These are phyloP conservation scores for Salarias fasciatus DNA, from an alignment of 2,797 vertebrate genomes.

Conservation along the genomic window DNA sequence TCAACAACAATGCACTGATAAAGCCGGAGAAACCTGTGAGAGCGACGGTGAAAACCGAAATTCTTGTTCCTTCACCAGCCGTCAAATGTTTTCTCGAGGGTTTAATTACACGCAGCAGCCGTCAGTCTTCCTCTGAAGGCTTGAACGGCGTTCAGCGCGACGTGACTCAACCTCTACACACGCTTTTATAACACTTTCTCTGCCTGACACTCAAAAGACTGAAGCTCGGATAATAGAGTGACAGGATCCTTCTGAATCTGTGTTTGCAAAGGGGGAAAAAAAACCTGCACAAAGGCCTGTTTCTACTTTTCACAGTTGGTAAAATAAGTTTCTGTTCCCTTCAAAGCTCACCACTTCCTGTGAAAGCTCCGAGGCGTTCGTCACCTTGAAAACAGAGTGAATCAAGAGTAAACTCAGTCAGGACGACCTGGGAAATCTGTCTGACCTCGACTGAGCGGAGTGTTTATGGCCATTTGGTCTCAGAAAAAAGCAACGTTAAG, in stretches of 20 bases:
- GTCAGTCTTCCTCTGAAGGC: not conserved
- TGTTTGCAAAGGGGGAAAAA: no score
- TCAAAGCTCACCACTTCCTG: not conserved
- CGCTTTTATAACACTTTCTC: conserved; percentile 8
- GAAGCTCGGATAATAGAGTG: not conserved
- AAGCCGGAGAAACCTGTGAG: not conserved
- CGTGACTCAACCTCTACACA: conserved; percentile 20
- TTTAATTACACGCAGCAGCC: not conserved
- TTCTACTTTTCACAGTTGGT: no score
- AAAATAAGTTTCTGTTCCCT: not conserved
- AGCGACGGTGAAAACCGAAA: not conserved
- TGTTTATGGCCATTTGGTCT: no score
- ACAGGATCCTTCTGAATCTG: not conserved
- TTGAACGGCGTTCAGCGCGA: conserved; percentile 12
- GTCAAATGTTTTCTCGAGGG: not conserved
- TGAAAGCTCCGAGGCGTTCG: no score
- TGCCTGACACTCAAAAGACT: not conserved
- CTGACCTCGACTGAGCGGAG: no score
- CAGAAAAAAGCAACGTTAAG: no score
- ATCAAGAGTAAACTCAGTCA: no score
- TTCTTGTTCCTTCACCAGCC: not conserved
- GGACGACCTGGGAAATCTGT: no score
- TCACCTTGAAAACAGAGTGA: no score
- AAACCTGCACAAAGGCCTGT: no score
- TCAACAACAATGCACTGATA: not conserved